Evolutionary conservation across 2,113 vertebrate genomes (phyloP), one percentile per base, ranked within the genome.

Genomic region (Beaufortia kweichowensis): DNA sequence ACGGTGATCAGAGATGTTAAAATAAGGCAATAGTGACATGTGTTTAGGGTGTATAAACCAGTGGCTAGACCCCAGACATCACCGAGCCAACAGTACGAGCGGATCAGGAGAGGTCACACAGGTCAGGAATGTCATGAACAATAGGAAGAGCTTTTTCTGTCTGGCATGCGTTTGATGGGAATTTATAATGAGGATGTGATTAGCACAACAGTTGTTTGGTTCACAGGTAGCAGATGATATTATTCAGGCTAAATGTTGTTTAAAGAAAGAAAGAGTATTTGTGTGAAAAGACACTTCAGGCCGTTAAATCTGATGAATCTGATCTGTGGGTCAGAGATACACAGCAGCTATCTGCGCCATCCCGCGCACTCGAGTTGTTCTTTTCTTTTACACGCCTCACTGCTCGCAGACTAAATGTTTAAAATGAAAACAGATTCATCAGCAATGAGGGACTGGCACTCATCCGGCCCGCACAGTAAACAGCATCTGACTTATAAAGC

Each of bases 91-190:
- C 67, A 29, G 55, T 39, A n/a, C 56, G 21, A 46, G 43, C 35
- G 46, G 46, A 74, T 67, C 50, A 39, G 14, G 39, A 72, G 53
- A 66, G 65, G 33, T 75, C 65, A 65, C 66, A 63, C 53, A 74
- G 74, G 79, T 84, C 77, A 81, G 82, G 79, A 79, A 81, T 81
- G 74, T 46, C 50, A 65, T 50, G 55, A 81, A 84, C 79, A 81
- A 84, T 81, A 68, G 77, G 64, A 76, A 68, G 77, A 73, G 76
- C 68, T 81, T 84, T 81, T 79, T 63, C 59, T 76, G 68, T 81
- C 74, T 43, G 39, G 53, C 46, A 35, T 76, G 66, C 68, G 59
- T 79, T 48, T 33, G 17, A 61, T 39, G 28, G n/a, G 28, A 65
- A 66, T 69, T 63, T 77, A 66, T 73, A 68, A 68, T 77, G 73